Evolutionary conservation across 1,140 invertebrate species (phyloP), one percentile per base, ranked within the genome.

Genomic region (Ostrea edulis): DNA sequence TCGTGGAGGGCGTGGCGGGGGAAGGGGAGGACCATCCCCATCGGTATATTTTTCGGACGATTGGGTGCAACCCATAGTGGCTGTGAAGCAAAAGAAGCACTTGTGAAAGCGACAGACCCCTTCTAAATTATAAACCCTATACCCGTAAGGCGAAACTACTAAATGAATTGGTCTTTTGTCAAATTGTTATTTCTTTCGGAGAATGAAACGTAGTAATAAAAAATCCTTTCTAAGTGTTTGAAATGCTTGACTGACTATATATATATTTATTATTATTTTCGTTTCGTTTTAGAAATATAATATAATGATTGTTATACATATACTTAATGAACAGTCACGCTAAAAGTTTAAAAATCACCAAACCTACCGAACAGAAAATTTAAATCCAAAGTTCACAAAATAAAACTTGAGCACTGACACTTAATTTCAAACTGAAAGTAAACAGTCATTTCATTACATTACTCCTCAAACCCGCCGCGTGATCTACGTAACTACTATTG

Each of bases 1-100:
- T 29, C 77, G 82, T 35, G 85, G 77, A 52, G 85, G 87, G 53
- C 68, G 71, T 17, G 85, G 81, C 2, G 84, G 87, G 35, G 25
- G 84, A 8, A 51, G 44, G 44, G 82, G 68, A 9, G 12, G 68
- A 25, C 29, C 25, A 14, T 35, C 68, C 4, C 29, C 68, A 8
- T 77, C 68, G 7, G 68, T 77, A 25, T 77, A 77, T 77, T 35
- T 35, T 9, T 77, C 12, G 14, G 68, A 29, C 29, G 68, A 77
- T 25, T 77, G 68, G 11, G 25, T 77, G 11, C 22, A 77, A 9
- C 68, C 68, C 68, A 77, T 77, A 14, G 9, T 77, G 8, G 25
- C 68, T 77, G 2, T 77, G 20, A 17, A 62, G 7, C 9, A 77
- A 35, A 77, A 29, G 8, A 12, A 77, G 17, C 12, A 17, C n/a